Base-by-base conservation (phyloP, 2,797 vertebrate species). In the Steatocranus sp. region DNA sequence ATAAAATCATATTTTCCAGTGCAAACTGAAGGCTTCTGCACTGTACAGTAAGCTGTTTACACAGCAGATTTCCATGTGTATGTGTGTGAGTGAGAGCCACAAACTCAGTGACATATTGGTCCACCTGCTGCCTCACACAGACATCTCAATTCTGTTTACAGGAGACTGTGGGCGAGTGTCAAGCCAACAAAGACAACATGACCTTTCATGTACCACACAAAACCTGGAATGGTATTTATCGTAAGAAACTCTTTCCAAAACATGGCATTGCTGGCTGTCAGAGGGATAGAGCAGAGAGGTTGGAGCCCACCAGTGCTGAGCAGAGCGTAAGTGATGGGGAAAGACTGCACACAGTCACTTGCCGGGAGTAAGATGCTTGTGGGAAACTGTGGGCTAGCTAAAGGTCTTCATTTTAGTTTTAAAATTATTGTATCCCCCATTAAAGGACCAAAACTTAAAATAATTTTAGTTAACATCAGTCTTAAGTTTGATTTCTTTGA, bases 201-300 rank as follows among this genome's bases (percentile, higher is more conserved):
- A 91, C 93, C 90, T 92, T 92, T 92, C 18, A 48, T 36, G 66
- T 75, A 30, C 84, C 86, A 70, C 86, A 89, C 92, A 92, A 87
- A 91, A 90, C 77, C 79, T 79, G 92, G 93, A 94, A 95, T 91
- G 91, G 89, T 84, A 91, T 94, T 92, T 91, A 94, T 93, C 76
- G 46, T 83, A 75, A 82, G 83, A 82, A 48, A 50, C 79, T 79
- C 83, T 93, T 94, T 94, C 87, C 89, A 94, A 93, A 95, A 93
- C 82, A 93, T 74, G 90, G 88, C 86, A 85, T 56, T 20, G 90
- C 81, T 48, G 84, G 84, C 81, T 90, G 88, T 90, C 81, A 61
- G 78, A 36, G 49, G 61, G 83, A 73, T 2, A 18, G 46, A 76
- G 70, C 36, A n/a, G 78, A 80, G 79, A 61, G 53, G 68, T 7